A percentile compares a stretch with the other conserved stretches of the same genome.
These are phyloP conservation scores for Eudasyphora cyanicolor DNA, from an alignment of 2,888 invertebrate species.

Conservation along the genomic window DNA sequence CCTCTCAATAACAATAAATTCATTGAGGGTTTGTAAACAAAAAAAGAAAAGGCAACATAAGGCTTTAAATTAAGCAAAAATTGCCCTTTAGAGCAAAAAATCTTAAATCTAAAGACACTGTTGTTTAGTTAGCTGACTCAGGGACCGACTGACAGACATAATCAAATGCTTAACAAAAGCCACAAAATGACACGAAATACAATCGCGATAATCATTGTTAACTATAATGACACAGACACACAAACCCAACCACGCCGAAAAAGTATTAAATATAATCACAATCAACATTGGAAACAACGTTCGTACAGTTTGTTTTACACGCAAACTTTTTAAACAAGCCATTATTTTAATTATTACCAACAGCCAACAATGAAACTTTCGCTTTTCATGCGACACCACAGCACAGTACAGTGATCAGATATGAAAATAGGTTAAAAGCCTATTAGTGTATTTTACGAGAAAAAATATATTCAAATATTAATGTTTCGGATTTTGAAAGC, in stretches of 20 bases:
- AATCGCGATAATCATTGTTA: constrained; percentile 15
- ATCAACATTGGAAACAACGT: constrained; percentile 16
- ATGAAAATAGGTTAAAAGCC: too few species aligned
- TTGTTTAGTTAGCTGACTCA: too few species aligned
- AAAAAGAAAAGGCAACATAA: too few species aligned
- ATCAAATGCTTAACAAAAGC: not conserved
- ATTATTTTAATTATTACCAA: constrained; percentile 53
- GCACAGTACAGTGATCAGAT: not conserved
- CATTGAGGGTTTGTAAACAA: not conserved
- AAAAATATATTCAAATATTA: too few species aligned
- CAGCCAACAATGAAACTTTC: constrained; percentile 37
- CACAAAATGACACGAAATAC: not conserved
- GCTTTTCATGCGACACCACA: constrained; percentile 9
- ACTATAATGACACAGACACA: too few species aligned
- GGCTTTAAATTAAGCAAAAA: not conserved
- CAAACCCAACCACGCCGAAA: too few species aligned
- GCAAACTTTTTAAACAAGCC: constrained; percentile 45
- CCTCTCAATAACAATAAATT: constrained; percentile 1
- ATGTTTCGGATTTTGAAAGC: too few species aligned
- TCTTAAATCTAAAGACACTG: not conserved
- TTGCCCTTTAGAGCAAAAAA: not conserved
- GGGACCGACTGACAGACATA: not conserved
- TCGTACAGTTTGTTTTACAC: constrained; percentile 21
- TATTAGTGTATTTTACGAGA: too few species aligned
- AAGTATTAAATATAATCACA: constrained; percentile 43